Conservation (phyloP, 2,888 invertebrate species). For the Morpho achilles region DNA sequence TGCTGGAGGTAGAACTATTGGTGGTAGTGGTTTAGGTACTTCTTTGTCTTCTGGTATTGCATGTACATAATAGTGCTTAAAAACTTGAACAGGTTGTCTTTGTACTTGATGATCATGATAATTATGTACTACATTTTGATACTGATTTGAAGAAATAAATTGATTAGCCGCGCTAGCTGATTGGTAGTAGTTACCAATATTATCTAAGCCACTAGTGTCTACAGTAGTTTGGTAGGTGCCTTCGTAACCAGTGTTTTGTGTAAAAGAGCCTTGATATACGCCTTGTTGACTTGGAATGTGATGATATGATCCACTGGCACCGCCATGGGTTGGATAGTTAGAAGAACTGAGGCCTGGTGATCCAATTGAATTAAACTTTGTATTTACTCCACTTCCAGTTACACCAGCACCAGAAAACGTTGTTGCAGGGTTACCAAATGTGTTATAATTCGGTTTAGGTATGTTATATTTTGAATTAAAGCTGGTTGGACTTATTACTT, state of each 20-base stretch:
- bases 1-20: slow-evolving; percentile 79
- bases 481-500: slow-evolving; percentile 3
- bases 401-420: slow-evolving; percentile 5
- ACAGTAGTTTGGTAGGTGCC: slow-evolving; percentile 26
- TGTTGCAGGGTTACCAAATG: slow-evolving; percentile 3
- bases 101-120: slow-evolving; percentile 82
- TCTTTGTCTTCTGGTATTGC: slow-evolving; percentile 72
- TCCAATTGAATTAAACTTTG: slow-evolving; percentile 7
- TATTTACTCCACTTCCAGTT: slow-evolving; percentile 7
- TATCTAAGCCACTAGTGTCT: slow-evolving; percentile 27
- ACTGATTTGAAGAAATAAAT: slow-evolving; percentile 36
- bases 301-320: slow-evolving; percentile 22
- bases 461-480: slow-evolving; percentile 11
- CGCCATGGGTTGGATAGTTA: no score
- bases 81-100: slow-evolving; percentile 86
- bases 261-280: slow-evolving; percentile 20
- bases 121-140: slow-evolving; percentile 36
- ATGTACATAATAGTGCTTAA: slow-evolving; percentile 74
- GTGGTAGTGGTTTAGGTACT: slow-evolving; percentile 76
- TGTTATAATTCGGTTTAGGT: slow-evolving; percentile 14
- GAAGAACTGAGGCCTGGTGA: slow-evolving; percentile 2
- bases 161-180: slow-evolving; percentile 31
- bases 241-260: slow-evolving; percentile 31
- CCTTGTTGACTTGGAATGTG: slow-evolving; percentile 22
- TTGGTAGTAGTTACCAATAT: slow-evolving; percentile 31